Evolutionary conservation across 2,797 vertebrate species (phyloP), one percentile per base, ranked within the genome.

Genomic region (Glyptemys insculpta): DNA sequence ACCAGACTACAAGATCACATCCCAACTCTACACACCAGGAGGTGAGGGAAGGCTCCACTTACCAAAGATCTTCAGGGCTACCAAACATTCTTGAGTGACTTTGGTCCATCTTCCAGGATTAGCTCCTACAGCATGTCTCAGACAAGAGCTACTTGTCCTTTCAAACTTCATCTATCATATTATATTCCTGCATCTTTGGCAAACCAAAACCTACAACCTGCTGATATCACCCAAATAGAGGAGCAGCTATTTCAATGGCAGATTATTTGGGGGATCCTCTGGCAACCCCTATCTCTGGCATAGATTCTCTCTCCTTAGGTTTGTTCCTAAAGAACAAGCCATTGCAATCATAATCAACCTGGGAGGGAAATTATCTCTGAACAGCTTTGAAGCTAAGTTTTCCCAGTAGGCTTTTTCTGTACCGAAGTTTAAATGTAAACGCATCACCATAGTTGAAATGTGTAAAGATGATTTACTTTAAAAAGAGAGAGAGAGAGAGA

Each of bases 401-500:
- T 93, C 94, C 92, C 90, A 95, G 83, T 87, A 96, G 91, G 88
- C 88, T 90, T 54, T 59, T 81, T 86, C 81, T 10, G 88, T 34
- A 96, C 57, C 91, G 96, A 95, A 93, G 92, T 89, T 95, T 86
- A 92, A 93, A 87, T 87, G 94, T 82, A 94, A 97, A 97, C 4
- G 76, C 94, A 88, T 84, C 89, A 81, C 91, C 91, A 90, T 9
- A 89, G 93, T 81, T 87, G 97, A 96, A 97, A 96, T 92, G 83
- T 93, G 96, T 96, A 92, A 95, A 98, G 96, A 96, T 91, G 80
- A 96, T 90, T 97, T 96, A 95, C 92, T 97, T 97, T 49, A 92
- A 94, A 91, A 54, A n/a, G 14, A 53, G 19, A 54, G 52, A 53
- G 79, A 92, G 87, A 93, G 86, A 86, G 87, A 62, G 84, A 95